A percentile compares a stretch with the other conserved stretches of the same genome.
These are phyloP conservation scores for Gallinago media DNA, from an alignment of 2,113 vertebrate genomes.

Conservation along the genomic window DNA sequence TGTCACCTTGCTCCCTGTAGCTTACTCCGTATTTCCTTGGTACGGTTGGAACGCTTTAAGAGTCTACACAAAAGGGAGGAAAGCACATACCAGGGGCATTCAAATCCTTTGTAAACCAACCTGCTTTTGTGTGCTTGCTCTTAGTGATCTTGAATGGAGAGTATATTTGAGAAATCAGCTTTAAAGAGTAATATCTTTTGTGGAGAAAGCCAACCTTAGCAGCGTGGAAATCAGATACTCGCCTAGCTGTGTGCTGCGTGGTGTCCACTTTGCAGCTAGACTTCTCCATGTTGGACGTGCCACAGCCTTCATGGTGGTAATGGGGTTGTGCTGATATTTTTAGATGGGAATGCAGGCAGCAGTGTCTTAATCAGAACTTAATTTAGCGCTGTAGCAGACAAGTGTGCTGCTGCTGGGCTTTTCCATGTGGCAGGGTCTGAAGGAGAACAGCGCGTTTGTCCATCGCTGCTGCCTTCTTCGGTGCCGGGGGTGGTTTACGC, in stretches of 20 bases:
- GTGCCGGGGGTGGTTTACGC: neutral
- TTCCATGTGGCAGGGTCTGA: neutral
- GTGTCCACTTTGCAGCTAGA: neutral
- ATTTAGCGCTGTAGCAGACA: neutral
- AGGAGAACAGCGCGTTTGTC: neutral
- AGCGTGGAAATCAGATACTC: neutral
- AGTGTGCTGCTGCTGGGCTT: neutral
- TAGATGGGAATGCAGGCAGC: neutral
- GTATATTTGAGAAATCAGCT: neutral
- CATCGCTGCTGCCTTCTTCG: neutral
- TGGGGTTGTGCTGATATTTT: neutral
- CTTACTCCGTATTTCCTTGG: neutral
- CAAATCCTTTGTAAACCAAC: neutral
- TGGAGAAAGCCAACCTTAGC: neutral
- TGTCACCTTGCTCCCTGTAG: neutral
- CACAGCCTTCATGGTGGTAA: neutral
- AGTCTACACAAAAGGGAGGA: neutral
- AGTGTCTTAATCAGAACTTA: neutral
- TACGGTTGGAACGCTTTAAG: neutral
- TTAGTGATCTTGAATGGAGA: neutral
- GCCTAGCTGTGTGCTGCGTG: fast-evolving
- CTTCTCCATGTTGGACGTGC: neutral
- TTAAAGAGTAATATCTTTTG: neutral
- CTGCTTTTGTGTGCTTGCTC: neutral
- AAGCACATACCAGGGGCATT: neutral